Conservation (phyloP, 2,113 vertebrate genomes). For the mouse (Mus musculus) region DNA sequence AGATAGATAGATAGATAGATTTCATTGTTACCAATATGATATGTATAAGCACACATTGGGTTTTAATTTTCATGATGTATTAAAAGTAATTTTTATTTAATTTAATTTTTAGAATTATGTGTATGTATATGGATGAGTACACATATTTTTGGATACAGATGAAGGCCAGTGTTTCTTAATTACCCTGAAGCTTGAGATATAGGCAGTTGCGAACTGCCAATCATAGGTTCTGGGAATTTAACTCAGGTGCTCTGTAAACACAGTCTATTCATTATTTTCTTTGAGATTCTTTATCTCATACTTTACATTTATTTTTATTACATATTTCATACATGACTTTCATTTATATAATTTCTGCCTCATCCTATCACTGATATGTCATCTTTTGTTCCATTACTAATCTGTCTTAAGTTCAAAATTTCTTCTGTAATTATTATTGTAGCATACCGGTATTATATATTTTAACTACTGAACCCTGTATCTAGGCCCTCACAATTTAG, state of each 20-base stretch:
- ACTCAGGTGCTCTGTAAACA: neutral
- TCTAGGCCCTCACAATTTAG: neutral
- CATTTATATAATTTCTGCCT: neutral
- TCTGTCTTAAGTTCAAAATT: neutral
- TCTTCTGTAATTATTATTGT: neutral
- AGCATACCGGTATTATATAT: neutral
- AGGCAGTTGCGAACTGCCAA: neutral
- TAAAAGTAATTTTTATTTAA: neutral
- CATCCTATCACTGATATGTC: neutral
- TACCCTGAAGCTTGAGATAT: neutral
- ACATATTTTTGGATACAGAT: neutral
- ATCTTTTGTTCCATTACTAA: neutral
- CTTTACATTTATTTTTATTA: neutral
- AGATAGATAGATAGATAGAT: too few relatives aligned
- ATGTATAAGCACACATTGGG: neutral
- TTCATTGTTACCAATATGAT: neutral
- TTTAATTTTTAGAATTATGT: neutral
- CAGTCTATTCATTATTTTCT: neutral
- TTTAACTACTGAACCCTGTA: neutral
- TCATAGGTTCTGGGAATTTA: neutral
- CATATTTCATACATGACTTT: neutral
- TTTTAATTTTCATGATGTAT: neutral
- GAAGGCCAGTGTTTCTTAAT: neutral
- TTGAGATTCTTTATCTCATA: neutral
- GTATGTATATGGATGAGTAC: neutral